A percentile compares a stretch with the other conserved stretches of the same genome.
Evolutionary conservation across 1,140 invertebrate species (phyloP).

Genomic region (Panagrolaimus sp.): DNA sequence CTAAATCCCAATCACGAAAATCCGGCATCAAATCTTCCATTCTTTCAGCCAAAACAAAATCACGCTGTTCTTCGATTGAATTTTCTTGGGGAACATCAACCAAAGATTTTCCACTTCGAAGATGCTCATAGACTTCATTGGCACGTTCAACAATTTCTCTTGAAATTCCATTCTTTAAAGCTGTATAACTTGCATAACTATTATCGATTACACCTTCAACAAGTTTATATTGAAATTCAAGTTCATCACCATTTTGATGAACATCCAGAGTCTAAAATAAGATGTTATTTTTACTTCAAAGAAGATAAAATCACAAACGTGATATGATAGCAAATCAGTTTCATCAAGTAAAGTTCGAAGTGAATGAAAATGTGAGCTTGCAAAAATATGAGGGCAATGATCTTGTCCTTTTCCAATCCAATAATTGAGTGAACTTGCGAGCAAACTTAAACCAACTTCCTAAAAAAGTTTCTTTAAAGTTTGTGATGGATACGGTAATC

Average conservation of each 20-base stretch:
- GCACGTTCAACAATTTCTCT: slow-evolving; percentile 39
- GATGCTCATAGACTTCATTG: slow-evolving; percentile 34
- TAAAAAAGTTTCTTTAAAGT: slow-evolving; percentile 22
- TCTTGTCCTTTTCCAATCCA: slow-evolving; percentile 45
- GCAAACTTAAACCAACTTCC: slow-evolving; percentile 55
- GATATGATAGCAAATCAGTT: slow-evolving; percentile 24
- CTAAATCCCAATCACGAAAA: not conserved
- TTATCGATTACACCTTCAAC: slow-evolving; percentile 48
- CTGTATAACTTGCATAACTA: slow-evolving; percentile 46
- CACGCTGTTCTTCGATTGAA: not conserved
- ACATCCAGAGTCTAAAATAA: slow-evolving; percentile 51
- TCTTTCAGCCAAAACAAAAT: not conserved
- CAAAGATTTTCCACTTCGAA: not conserved
- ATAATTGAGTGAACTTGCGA: slow-evolving; percentile 52
- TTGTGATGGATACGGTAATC: not conserved
- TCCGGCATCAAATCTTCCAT: not conserved
- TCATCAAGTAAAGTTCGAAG: slow-evolving; percentile 36
- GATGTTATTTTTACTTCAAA: slow-evolving; percentile 13
- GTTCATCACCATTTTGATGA: slow-evolving; percentile 24
- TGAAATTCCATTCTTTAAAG: slow-evolving; percentile 47
- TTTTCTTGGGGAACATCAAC: not conserved
- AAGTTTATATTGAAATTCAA: slow-evolving; percentile 45
- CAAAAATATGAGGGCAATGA: slow-evolving; percentile 52
- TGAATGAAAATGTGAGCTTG: slow-evolving; percentile 53
- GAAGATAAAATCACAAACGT: slow-evolving; percentile 26